phyloP scores from a whole-genome alignment of 2,797 vertebrate genomes.

The Odontamblyopus rebecca region DNA sequence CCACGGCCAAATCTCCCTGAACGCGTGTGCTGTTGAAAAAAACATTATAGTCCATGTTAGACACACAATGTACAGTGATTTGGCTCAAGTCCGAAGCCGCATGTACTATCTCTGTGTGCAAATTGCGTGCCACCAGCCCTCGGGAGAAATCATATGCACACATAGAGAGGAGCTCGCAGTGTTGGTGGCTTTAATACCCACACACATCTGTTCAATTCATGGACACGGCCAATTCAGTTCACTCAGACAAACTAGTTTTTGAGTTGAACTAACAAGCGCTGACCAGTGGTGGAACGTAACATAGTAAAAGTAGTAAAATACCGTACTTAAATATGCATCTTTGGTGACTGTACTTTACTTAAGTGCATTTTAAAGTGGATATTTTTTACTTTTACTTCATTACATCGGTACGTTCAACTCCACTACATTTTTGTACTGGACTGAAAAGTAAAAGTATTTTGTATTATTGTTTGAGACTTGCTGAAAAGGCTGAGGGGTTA shows the following conservation, averaged over 20 bases:
- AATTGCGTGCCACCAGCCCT: background rate
- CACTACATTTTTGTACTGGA: too few species aligned
- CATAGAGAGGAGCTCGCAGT: background rate
- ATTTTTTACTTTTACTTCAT: too few species aligned
- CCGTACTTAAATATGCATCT: too few species aligned
- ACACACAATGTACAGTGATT: slow-evolving; percentile 1
- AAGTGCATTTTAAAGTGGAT: too few species aligned
- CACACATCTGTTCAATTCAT: background rate
- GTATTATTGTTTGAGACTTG: too few species aligned
- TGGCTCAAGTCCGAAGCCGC: background rate
- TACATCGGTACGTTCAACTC: too few species aligned
- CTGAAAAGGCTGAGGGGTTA: too few species aligned
- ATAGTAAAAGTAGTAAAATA: too few species aligned
- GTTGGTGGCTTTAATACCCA: background rate
- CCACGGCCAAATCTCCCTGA: background rate
- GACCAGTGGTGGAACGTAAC: too few species aligned
- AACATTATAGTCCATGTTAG: background rate
- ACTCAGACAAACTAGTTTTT: background rate
- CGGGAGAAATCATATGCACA: background rate
- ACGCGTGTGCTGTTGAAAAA: background rate
- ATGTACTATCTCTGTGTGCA: background rate
- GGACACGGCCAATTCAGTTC: background rate
- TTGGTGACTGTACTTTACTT: too few species aligned
- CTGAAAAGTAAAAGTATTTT: too few species aligned
- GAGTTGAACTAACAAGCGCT: too few species aligned